A percentile compares a stretch with the other conserved stretches of the same genome.
phyloP scores from a whole-genome alignment of 2,888 invertebrate genomes.

The Perdita meconis region DNA sequence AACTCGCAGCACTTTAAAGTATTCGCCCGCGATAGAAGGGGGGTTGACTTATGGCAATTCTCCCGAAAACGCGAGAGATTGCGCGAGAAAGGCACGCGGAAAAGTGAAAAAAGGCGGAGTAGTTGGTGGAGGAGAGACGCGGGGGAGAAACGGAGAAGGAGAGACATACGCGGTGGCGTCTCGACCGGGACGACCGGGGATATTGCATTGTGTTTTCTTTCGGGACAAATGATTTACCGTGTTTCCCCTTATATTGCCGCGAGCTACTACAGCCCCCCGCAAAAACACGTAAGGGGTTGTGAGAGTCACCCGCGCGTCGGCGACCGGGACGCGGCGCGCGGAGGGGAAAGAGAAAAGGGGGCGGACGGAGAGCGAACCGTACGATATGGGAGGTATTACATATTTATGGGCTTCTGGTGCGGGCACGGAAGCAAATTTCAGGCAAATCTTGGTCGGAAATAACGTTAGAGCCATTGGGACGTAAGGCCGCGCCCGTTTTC shows the following conservation, averaged over 20 bases:
- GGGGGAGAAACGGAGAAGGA: background rate
- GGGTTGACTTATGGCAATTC: slow-evolving; percentile 82
- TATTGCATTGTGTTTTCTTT: slow-evolving; percentile 82
- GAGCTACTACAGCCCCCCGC: slow-evolving; percentile 72
- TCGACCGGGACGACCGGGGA: slow-evolving; percentile 69
- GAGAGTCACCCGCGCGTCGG: slow-evolving; percentile 65
- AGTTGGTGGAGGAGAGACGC: slow-evolving; percentile 15
- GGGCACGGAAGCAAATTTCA: slow-evolving; percentile 82
- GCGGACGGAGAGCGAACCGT: slow-evolving; percentile 48
- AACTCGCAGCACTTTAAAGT: slow-evolving; percentile 82
- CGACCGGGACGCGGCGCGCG: too few species aligned
- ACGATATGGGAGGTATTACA: slow-evolving; percentile 82
- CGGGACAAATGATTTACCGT: slow-evolving; percentile 83
- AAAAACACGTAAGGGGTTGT: slow-evolving; percentile 81
- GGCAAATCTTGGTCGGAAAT: slow-evolving; percentile 81
- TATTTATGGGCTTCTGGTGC: slow-evolving; percentile 83
- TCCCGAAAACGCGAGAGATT: slow-evolving; percentile 54
- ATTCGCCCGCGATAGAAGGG: slow-evolving; percentile 82
- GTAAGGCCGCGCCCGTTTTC: slow-evolving; percentile 71
- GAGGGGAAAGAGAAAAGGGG: slow-evolving; percentile 47
- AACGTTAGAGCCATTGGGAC: slow-evolving; percentile 80
- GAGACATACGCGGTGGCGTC: slow-evolving; percentile 66
- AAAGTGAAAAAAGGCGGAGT: background rate
- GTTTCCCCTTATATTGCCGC: slow-evolving; percentile 77
- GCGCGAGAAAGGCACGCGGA: slow-evolving; percentile 2